Conservation (phyloP, 1,140 invertebrate species). For the Saccostrea cuccullata region DNA sequence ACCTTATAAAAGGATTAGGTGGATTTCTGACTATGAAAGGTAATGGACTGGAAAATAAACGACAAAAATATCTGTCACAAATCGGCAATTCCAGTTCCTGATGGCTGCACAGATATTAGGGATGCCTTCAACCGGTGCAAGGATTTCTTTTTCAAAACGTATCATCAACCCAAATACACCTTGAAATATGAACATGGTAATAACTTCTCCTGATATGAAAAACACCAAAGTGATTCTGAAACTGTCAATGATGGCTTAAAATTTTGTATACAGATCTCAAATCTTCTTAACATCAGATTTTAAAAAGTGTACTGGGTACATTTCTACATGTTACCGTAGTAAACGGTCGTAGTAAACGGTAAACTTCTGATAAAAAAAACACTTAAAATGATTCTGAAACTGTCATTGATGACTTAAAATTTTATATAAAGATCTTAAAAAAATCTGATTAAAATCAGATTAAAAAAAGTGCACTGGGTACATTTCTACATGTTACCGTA, state of each 20-base stretch:
- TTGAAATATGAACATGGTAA: background rate
- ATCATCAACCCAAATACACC: background rate
- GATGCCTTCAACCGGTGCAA: background rate
- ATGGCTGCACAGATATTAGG: conserved; percentile 20
- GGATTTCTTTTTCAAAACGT: background rate
- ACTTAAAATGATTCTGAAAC: background rate
- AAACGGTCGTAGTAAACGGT: too few species aligned
- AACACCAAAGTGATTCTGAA: background rate
- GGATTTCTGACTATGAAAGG: conserved; percentile 31
- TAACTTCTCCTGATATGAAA: too few species aligned
- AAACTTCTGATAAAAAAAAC: too few species aligned
- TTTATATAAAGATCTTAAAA: background rate
- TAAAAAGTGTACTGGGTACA: too few species aligned
- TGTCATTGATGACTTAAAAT: background rate
- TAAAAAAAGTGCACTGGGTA: too few species aligned
- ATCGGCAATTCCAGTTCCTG: conserved; percentile 26
- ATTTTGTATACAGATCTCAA: background rate
- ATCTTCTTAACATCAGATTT: background rate
- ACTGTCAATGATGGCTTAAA: background rate
- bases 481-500: too few species aligned
- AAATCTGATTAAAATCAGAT: background rate
- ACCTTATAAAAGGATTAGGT: conserved; percentile 36
- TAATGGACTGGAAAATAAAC: conserved; percentile 34
- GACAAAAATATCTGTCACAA: conserved; percentile 36
- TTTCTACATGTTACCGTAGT: too few species aligned